Evolutionary conservation across 2,797 vertebrate genomes (phyloP).

Genomic region (Taenioides sp.): DNA sequence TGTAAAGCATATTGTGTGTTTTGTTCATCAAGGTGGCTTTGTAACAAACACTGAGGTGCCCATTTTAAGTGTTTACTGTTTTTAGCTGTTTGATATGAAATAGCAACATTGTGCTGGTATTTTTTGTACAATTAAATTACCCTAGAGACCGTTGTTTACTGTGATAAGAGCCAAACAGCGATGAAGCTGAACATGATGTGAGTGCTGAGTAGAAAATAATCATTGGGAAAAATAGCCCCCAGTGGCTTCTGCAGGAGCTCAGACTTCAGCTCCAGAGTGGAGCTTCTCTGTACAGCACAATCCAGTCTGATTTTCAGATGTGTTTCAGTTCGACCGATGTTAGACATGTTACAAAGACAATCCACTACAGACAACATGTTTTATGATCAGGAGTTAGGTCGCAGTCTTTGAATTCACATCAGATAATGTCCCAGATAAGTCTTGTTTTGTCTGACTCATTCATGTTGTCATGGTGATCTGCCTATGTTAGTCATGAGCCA

Average conservation of each 20-base stretch:
- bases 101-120: constrained; percentile 6
- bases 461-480: neutral
- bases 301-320: neutral
- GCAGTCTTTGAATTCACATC: too few species aligned
- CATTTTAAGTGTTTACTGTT: constrained; percentile 5
- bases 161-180: constrained; percentile 22
- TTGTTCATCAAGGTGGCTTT: constrained; percentile 5
- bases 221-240: neutral
- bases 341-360: neutral
- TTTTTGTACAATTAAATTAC: constrained; percentile 17
- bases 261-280: neutral
- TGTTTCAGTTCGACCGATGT: neutral
- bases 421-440: neutral
- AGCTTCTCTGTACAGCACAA: neutral
- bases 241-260: neutral
- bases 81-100: constrained; percentile 1
- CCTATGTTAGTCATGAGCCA: neutral
- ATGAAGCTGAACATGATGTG: constrained; percentile 13
- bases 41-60: neutral
- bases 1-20: neutral
- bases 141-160: constrained; percentile 12
- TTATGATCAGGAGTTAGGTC: neutral
- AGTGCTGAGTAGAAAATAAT: constrained; percentile 17
- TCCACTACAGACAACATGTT: neutral
- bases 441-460: neutral